Base-by-base conservation (phyloP, 2,113 vertebrate species). In the Glaucomys volans region DNA sequence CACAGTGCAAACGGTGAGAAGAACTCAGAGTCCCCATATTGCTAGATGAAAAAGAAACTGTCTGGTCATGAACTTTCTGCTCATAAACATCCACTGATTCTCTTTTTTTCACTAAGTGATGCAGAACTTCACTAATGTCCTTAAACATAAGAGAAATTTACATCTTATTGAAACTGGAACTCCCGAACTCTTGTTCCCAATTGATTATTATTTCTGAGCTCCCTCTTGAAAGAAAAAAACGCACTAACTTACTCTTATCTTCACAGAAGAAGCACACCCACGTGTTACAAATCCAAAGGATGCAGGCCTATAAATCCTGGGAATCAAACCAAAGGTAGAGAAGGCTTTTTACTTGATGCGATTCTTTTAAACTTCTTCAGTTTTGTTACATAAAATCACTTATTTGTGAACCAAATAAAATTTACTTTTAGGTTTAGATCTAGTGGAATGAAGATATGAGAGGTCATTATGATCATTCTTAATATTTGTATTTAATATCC, bases 241-340 rank as follows among this genome's bases (percentile, higher is more conserved):
- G 11, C n/a, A 77, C 42, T 37, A 52, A 89, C 71, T 57, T 91
- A 32, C 80, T 87, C 75, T 90, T 96, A 54, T 96, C 67, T 97
- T 92, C 62, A 67, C 97, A 98, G 97, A 40, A 90, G 30, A 92
- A 81, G 72, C 47, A 95, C 90, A 69, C 44, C 90, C 35, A 47
- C 75, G 0, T 74, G 84, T 66, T 62, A 76, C 16, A 93, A 74
- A 79, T 59, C 95, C n/a, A 97, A 93, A 93, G 86, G 74, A 30
- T 7, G 6, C 66, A 93, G 35, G n/a, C 52, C 93, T 5, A 0
- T 10, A 44, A 96, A 75, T 20, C 77, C 90, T 2, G 54, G 93
- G 87, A 97, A 77, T 72, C 79, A 95, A 95, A 42, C 59, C 71
- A 95, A 97, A 96, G 97, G 97, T 98, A 97, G 17, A 42, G 20